These are phyloP conservation scores for Pristiophorus japonicus DNA, from an alignment of 2,113 vertebrate species.

Conservation along the genomic window DNA sequence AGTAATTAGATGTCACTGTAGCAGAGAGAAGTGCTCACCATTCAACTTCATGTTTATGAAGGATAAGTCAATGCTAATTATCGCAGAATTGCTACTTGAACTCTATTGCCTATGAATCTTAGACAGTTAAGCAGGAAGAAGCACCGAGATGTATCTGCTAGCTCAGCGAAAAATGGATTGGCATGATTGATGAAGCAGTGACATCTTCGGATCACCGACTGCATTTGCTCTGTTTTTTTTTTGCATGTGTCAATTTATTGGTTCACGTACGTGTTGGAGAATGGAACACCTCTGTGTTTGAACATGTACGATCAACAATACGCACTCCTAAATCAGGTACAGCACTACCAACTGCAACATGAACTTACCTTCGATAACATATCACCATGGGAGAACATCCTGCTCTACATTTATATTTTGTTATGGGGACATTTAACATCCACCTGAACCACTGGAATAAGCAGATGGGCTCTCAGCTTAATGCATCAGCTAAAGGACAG, in stretches of 20 bases:
- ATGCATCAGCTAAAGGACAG: not conserved
- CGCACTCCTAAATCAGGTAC: not conserved
- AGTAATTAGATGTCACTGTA: slow-evolving; percentile 52
- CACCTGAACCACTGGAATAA: not conserved
- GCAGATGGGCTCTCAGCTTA: not conserved
- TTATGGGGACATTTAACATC: not conserved
- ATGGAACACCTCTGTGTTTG: not conserved
- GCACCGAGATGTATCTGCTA: not conserved
- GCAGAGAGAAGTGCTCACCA: not conserved
- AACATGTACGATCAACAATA: not conserved
- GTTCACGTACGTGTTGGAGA: not conserved
- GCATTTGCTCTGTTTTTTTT: not conserved
- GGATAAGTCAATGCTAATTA: not conserved
- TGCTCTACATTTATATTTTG: too few relatives aligned
- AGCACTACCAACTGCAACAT: not conserved
- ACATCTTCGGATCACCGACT: not conserved
- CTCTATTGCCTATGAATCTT: not conserved
- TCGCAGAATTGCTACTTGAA: not conserved
- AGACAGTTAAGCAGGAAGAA: not conserved
- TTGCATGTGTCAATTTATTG: not conserved
- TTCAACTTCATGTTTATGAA: slow-evolving; percentile 1
- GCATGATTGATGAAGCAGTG: not conserved
- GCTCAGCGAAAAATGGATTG: not conserved
- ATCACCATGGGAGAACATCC: not conserved
- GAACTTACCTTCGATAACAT: not conserved